A percentile compares a stretch with the other conserved stretches of the same genome.
Conservation (phyloP, 2,888 invertebrate species). For the Drosophila villosipedis region DNA sequence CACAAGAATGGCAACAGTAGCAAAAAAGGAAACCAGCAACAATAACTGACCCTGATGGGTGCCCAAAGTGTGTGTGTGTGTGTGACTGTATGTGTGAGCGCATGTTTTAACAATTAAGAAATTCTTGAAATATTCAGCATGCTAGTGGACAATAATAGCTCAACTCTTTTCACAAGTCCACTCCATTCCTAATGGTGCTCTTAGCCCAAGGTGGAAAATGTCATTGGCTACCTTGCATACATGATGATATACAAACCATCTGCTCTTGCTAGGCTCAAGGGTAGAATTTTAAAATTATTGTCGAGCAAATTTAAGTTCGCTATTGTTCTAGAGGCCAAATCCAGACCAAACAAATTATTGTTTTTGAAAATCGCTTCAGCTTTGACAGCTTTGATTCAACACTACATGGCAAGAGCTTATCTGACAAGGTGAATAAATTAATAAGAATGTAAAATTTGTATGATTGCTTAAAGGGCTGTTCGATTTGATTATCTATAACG, state of each 20-base stretch:
- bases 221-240: slow-evolving; percentile 4
- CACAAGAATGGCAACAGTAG: slow-evolving; percentile 49
- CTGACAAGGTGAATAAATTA: not conserved
- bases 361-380: not conserved
- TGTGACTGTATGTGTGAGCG: slow-evolving; percentile 20
- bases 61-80: slow-evolving; percentile 1
- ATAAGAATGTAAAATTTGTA: not conserved
- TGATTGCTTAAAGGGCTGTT: not conserved
- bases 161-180: slow-evolving; percentile 29
- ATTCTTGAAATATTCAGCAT: slow-evolving; percentile 68
- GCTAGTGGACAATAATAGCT: slow-evolving; percentile 44
- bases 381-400: not conserved
- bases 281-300: not conserved
- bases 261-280: not conserved
- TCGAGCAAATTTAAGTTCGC: too few relatives aligned
- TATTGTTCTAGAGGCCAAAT: not conserved
- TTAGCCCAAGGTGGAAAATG: slow-evolving; percentile 43
- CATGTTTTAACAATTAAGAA: slow-evolving; percentile 71
- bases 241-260: not conserved
- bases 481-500: not conserved
- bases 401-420: not conserved
- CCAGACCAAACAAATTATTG: too few relatives aligned
- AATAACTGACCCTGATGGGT: slow-evolving; percentile 39
- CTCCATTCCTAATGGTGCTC: slow-evolving; percentile 24
- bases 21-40: slow-evolving; percentile 13